Percentiles rank a stretch among this genome's conserved stretches.
Conservation (phyloP, 92 coral and sea anemone species). For the Zoanthus solanderi region DNA sequence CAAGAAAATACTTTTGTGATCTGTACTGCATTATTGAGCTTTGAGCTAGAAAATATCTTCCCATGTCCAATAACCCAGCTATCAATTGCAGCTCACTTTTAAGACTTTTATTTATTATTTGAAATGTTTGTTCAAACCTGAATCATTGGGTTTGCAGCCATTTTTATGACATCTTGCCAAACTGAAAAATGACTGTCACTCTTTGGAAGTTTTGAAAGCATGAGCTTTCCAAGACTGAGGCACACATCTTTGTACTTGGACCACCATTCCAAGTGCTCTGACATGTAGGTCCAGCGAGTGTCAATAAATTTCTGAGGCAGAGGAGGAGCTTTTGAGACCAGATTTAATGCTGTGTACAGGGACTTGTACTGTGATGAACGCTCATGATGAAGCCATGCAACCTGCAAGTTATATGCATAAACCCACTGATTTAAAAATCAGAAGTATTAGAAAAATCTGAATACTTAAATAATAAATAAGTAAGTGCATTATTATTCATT, state of each 20-base stretch:
- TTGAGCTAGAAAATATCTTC: neutral
- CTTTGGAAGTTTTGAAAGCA: slow-evolving; percentile 39
- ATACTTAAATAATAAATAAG: neutral
- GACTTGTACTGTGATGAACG: slow-evolving; percentile 53
- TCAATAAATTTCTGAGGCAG: slow-evolving; percentile 55
- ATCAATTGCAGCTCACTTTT: neutral
- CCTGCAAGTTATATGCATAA: neutral
- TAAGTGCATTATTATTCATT: neutral
- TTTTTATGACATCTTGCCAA: slow-evolving; percentile 39
- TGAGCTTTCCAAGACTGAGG: slow-evolving; percentile 30
- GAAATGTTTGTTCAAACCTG: slow-evolving; percentile 9
- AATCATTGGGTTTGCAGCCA: slow-evolving; percentile 42
- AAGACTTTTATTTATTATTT: neutral
- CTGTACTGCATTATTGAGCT: neutral
- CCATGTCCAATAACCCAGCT: neutral
- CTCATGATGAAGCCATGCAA: slow-evolving; percentile 26
- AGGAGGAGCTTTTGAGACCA: slow-evolving; percentile 50
- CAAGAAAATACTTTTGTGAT: neutral
- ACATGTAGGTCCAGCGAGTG: slow-evolving; percentile 54
- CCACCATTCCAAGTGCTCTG: slow-evolving; percentile 40
- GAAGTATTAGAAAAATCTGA: neutral
- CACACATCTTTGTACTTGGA: slow-evolving; percentile 43
- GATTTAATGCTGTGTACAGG: slow-evolving; percentile 30
- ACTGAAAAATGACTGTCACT: slow-evolving; percentile 32
- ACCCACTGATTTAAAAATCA: neutral